Percentiles rank a stretch among this genome's conserved stretches.
Evolutionary conservation across 2,888 invertebrate species (phyloP).

Genomic region (Pollenia amentaria): DNA sequence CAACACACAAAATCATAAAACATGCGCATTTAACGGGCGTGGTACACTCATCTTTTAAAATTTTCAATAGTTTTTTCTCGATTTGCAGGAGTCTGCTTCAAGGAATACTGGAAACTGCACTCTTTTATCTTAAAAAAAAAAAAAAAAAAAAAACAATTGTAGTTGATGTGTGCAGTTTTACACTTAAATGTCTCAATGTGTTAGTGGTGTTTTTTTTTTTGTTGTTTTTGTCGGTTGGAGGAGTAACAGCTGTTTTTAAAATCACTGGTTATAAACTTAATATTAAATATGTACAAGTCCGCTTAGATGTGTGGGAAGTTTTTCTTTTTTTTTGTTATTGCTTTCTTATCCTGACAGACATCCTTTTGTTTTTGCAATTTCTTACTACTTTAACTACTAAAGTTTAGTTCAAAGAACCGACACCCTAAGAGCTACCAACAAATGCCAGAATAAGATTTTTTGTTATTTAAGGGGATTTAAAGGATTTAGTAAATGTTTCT

Average conservation of each 20-base stretch:
- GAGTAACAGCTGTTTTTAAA: conserved; percentile 71
- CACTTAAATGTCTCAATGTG: conserved; percentile 4
- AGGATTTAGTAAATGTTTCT: too few relatives aligned
- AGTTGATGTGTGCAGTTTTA: conserved; percentile 32
- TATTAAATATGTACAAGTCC: conserved; percentile 22
- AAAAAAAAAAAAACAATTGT: background rate
- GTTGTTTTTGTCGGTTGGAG: conserved; percentile 1
- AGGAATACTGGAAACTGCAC: conserved; percentile 51
- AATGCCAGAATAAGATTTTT: background rate
- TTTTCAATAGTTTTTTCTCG: conserved; percentile 30
- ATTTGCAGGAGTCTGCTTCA: background rate
- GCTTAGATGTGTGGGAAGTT: background rate
- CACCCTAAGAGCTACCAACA: conserved; percentile 10
- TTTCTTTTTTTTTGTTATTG: background rate
- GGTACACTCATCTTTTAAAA: conserved; percentile 70
- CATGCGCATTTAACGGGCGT: conserved; percentile 76
- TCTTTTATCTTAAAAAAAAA: background rate
- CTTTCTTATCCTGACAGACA: conserved; percentile 6
- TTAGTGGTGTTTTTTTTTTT: background rate
- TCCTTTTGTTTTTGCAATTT: conserved; percentile 14
- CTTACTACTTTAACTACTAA: background rate
- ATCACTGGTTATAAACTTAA: conserved; percentile 62
- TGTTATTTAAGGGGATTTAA: background rate
- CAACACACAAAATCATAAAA: conserved; percentile 21
- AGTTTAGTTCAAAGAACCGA: conserved; percentile 10